phyloP scores from a whole-genome alignment of 2,113 vertebrate species.

The Oenanthe melanoleuca region DNA sequence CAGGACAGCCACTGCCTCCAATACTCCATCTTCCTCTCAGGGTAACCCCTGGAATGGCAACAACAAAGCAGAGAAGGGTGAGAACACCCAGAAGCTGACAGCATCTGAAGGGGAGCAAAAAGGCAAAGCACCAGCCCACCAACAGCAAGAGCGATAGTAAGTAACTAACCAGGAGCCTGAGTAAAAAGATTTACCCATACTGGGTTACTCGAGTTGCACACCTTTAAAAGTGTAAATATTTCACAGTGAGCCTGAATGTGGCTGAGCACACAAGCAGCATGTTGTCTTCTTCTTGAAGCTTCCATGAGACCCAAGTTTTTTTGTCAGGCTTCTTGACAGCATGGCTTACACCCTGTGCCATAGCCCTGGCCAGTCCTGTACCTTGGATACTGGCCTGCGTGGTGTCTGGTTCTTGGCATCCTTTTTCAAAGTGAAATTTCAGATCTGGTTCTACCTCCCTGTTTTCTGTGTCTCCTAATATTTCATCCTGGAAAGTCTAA shows the following conservation, averaged over 20 bases:
- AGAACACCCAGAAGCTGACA: background rate
- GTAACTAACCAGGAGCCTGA: background rate
- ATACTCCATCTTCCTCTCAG: background rate
- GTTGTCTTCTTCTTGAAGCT: background rate
- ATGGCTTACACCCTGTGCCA: accelerated
- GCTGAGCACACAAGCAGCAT: background rate
- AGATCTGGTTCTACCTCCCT: background rate
- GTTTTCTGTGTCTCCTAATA: background rate
- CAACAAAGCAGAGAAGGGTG: background rate
- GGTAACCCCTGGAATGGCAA: background rate
- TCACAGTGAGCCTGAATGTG: background rate
- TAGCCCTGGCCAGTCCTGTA: background rate
- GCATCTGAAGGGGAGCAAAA: background rate
- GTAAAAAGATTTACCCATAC: accelerated
- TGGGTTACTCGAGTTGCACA: accelerated
- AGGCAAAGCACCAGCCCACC: background rate
- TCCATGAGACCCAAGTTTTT: accelerated
- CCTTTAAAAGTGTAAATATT: background rate
- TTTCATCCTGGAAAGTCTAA: background rate
- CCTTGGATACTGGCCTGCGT: accelerated
- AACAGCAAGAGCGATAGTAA: background rate
- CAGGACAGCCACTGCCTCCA: background rate
- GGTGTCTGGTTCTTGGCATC: background rate
- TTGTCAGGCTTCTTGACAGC: background rate
- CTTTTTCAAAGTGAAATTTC: background rate